Evolutionary conservation across 2,888 invertebrate species (phyloP).

Genomic region (Trypoxylon attenuatum): DNA sequence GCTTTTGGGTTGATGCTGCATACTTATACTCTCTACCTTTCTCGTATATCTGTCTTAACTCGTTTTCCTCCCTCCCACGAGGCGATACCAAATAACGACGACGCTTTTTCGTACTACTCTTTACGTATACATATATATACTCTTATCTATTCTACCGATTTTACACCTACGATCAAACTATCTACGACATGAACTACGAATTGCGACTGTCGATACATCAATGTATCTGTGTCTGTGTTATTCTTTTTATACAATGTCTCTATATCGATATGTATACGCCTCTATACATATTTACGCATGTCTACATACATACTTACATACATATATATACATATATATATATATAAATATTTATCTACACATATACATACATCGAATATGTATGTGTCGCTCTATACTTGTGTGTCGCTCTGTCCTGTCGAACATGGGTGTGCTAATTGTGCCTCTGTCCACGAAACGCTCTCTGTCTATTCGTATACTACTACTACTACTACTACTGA

Average conservation of each 20-base stretch:
- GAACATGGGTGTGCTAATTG: conserved; percentile 72
- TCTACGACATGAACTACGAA: neutral
- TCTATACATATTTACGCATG: conserved; percentile 20
- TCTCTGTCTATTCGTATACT: conserved; percentile 62
- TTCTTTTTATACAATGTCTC: conserved; percentile 44
- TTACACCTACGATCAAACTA: neutral
- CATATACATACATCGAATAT: conserved; percentile 26
- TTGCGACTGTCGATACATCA: neutral
- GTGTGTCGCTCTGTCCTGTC: conserved; percentile 59
- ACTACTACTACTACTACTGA: conserved; percentile 57
- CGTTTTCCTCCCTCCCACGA: neutral
- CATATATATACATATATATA: conserved; percentile 11
- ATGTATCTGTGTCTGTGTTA: conserved; percentile 14
- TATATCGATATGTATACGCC: conserved; percentile 29
- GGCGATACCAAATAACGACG: conserved; percentile 27
- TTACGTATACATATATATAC: conserved; percentile 6
- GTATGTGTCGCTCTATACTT: conserved; percentile 41
- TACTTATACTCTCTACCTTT: neutral
- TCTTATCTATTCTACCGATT: neutral
- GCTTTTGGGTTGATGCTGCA: neutral
- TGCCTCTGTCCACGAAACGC: conserved; percentile 74
- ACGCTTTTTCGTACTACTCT: conserved; percentile 17
- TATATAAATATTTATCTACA: conserved; percentile 44
- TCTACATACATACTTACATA: conserved; percentile 10
- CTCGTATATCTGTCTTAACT: neutral